Conservation (phyloP, 2,888 invertebrate genomes). For the Polydesmus complanatus region DNA sequence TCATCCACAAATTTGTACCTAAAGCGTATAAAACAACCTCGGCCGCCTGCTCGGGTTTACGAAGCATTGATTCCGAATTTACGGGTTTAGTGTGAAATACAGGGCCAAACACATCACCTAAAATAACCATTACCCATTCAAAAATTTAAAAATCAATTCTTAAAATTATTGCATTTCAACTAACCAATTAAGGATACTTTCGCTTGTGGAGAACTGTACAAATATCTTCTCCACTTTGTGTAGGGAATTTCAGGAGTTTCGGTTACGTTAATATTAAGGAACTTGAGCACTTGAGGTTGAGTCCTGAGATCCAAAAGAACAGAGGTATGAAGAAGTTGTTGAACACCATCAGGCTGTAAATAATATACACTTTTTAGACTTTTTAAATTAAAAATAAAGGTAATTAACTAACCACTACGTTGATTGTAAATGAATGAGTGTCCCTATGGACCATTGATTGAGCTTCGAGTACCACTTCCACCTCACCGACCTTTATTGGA, state of each 20-base stretch:
- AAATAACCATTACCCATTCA: no score
- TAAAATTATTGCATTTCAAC: conserved; percentile 17
- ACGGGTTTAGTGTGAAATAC: conserved; percentile 29
- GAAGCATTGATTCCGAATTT: conserved; percentile 25
- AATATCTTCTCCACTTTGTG: conserved; percentile 38
- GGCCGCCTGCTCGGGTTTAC: conserved; percentile 36
- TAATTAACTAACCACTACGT: conserved; percentile 10
- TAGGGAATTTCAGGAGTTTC: conserved; percentile 40
- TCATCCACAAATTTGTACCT: conserved; percentile 39
- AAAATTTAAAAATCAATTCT: background rate
- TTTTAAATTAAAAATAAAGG: background rate
- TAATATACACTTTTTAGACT: background rate
- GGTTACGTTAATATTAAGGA: conserved; percentile 40
- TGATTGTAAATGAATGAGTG: conserved; percentile 25
- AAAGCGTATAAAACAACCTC: conserved; percentile 42
- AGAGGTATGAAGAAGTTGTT: conserved; percentile 40
- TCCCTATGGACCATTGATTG: conserved; percentile 36
- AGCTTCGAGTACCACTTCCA: conserved; percentile 37
- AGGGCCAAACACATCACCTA: conserved; percentile 43
- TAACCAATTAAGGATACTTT: conserved; percentile 38
- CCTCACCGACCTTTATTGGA: conserved; percentile 42
- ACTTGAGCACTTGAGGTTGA: conserved; percentile 36
- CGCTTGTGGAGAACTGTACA: conserved; percentile 40
- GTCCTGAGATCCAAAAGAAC: conserved; percentile 40
- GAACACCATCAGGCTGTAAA: conserved; percentile 37